A percentile compares a stretch with the other conserved stretches of the same genome.
These are phyloP conservation scores for Schrankia costaestrigalis DNA, from an alignment of 2,888 invertebrate genomes.

Conservation along the genomic window DNA sequence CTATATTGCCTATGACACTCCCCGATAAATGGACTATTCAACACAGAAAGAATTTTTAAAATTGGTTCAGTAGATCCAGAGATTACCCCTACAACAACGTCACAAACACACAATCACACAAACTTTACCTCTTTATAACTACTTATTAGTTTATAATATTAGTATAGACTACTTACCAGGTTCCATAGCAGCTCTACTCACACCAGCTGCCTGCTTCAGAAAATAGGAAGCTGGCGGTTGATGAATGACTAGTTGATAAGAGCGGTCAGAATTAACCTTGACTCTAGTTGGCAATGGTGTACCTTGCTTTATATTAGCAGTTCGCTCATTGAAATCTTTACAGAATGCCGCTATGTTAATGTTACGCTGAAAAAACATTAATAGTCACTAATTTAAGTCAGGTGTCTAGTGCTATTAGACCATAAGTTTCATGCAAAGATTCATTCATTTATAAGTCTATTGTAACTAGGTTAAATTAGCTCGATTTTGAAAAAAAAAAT, in stretches of 20 bases:
- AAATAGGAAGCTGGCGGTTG: constrained; percentile 94
- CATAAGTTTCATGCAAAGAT: too few species aligned
- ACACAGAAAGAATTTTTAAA: too few species aligned
- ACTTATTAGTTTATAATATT: background rate
- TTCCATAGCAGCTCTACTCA: constrained; percentile 89
- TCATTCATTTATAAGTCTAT: too few species aligned
- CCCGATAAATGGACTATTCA: too few species aligned
- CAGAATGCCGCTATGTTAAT: constrained; percentile 98
- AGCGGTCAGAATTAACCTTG: constrained; percentile 91
- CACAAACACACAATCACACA: background rate
- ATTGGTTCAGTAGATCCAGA: too few species aligned
- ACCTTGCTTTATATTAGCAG: constrained; percentile 93
- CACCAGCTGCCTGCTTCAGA: constrained; percentile 97
- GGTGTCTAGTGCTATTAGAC: too few species aligned
- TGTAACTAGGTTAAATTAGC: too few species aligned
- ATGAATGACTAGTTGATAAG: constrained; percentile 89
- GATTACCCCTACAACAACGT: too few species aligned
- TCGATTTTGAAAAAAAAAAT: too few species aligned
- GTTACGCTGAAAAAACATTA: constrained; percentile 85
- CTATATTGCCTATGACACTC: too few species aligned
- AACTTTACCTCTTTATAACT: too few species aligned
- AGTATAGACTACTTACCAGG: constrained; percentile 45
- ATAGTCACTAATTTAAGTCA: constrained; percentile 28
- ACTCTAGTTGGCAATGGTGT: constrained; percentile 93
- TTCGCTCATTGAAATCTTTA: constrained; percentile 97